Evolutionary conservation across 1,140 invertebrate species (phyloP), one percentile per base, ranked within the genome.

Genomic region (Magallana gigas): DNA sequence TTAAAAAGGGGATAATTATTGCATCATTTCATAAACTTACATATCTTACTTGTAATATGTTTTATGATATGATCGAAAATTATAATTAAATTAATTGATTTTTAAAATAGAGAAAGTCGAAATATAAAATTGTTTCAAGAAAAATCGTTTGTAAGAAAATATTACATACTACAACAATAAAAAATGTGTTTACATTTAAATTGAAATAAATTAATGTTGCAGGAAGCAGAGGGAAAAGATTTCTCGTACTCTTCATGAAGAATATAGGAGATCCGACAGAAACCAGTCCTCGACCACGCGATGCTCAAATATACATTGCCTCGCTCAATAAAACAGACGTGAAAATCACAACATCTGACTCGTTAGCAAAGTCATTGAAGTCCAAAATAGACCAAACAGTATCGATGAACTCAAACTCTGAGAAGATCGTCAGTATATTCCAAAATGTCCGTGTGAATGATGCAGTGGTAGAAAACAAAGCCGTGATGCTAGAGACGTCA

Each of bases 211-310:
- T 36, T 3, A 36, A 36, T 36, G 36, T 36, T 36, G 36, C 3
- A 82, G 80, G 80, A 18, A 82, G 80, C 23, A n/a, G 80, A 82
- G 57, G 81, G 57, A 56, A 57, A 23, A 14, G 18, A 6, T 82
- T n/a, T 14, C 1, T 82, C 16, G 8, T 82, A 18, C 48, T 82
- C 48, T 82, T 82, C 11, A 82, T 82, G 81, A 82, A 82, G 48
- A 82, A 57, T 23, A 82, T 82, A n/a, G 48, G 14, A 3, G 36
- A 56, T n/a, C 57, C 80, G 0, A 57, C 48, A 57, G 12, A 57
- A 82, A 82, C 80, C 6, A 57, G 18, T 1, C 1, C 57, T 57
- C 4, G n/a, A 3, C 11, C 14, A 9, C n/a, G 57, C n/a, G 6
- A n/a, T 11, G 68, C 80, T 4, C 18, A 82, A 18, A 82, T 83